phyloP scores from a whole-genome alignment of 1,140 invertebrate genomes.

The Nasonia longicornis region DNA sequence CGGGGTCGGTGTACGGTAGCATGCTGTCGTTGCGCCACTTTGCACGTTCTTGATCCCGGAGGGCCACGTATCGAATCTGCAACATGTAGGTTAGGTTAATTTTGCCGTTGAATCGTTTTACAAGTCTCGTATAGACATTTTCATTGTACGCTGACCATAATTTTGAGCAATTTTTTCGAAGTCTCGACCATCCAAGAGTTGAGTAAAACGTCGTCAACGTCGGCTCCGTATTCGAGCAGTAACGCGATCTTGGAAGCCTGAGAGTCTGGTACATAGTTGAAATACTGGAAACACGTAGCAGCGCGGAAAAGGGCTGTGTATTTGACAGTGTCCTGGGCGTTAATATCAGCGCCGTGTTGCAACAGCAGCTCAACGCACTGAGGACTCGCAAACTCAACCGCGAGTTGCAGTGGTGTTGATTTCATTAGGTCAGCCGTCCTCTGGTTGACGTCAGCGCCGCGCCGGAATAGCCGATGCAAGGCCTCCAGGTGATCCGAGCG shows the following conservation, averaged over 20 bases:
- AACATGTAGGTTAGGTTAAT: no score
- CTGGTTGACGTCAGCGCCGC: no score
- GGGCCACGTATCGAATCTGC: no score
- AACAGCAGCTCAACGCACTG: background rate
- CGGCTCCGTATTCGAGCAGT: background rate
- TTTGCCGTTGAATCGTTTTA: no score
- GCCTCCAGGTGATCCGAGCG: no score
- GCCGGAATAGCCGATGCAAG: no score
- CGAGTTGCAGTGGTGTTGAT: no score
- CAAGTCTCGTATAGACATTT: no score
- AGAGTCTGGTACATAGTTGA: background rate
- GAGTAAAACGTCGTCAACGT: background rate
- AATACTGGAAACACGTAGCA: background rate
- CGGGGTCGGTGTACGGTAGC: background rate
- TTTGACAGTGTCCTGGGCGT: background rate
- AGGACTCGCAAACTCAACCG: no score
- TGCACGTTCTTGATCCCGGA: background rate
- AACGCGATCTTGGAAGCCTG: background rate
- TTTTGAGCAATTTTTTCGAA: background rate
- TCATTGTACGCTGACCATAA: no score
- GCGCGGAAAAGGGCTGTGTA: background rate
- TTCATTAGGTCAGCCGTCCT: no score
- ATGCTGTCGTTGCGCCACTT: background rate
- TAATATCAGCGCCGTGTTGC: background rate
- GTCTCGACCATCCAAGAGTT: background rate